Evolutionary conservation across 2,888 invertebrate genomes (phyloP).

Genomic region (Lampropteryx suffumata): DNA sequence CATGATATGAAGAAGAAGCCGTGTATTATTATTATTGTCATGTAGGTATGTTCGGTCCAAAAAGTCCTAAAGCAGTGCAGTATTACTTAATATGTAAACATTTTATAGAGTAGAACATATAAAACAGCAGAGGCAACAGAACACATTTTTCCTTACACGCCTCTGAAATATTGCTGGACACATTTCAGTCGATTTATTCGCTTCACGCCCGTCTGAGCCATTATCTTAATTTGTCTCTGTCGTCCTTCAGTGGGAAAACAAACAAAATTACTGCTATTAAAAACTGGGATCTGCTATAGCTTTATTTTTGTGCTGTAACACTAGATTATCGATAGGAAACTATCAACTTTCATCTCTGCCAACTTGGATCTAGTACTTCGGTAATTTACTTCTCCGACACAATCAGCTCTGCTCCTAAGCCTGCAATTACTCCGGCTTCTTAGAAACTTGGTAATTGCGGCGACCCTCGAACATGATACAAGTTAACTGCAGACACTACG

Average conservation of each 20-base stretch:
- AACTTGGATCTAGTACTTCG: too few species aligned
- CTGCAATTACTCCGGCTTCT: constrained; percentile 11
- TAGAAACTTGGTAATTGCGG: constrained; percentile 20
- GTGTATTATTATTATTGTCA: too few species aligned
- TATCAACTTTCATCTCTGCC: too few species aligned
- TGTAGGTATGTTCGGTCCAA: too few species aligned
- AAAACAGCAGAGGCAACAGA: not conserved
- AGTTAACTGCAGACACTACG: constrained; percentile 23
- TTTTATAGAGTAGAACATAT: too few species aligned
- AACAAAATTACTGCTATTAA: constrained; percentile 15
- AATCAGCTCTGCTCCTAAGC: constrained; percentile 2
- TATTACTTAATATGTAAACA: too few species aligned
- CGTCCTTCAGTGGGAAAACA: constrained; percentile 16
- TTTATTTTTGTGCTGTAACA: too few species aligned
- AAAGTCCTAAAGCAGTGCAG: too few species aligned
- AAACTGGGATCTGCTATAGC: constrained; percentile 2
- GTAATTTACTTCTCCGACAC: constrained; percentile 1
- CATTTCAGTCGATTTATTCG: constrained; percentile 10
- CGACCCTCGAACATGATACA: constrained; percentile 25
- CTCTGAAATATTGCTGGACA: constrained; percentile 2
- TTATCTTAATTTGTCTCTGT: constrained; percentile 15
- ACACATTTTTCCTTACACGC: not conserved
- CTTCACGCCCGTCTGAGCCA: constrained; percentile 5
- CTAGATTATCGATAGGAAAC: too few species aligned
- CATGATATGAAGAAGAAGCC: too few species aligned